Base-by-base conservation (phyloP, 2,888 invertebrate species). In the Ceriagrion tenellum region DNA sequence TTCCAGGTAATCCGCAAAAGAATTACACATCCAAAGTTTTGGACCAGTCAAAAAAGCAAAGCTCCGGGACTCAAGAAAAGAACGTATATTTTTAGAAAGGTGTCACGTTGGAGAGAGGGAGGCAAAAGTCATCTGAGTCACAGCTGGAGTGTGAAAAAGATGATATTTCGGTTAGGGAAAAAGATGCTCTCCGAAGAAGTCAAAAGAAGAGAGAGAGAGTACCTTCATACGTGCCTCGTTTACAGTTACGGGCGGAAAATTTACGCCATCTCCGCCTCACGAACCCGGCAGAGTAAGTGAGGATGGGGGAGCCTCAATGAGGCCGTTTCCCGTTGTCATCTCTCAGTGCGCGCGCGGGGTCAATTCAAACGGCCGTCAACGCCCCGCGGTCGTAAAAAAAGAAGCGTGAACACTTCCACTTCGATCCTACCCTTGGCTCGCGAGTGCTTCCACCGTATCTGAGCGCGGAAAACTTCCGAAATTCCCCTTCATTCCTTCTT, bases 261-360 rank as follows among this genome's bases (percentile, higher is more conserved):
- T 81, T 81, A 35, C 35, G 81, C 35, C 35, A 69, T 69, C 81
- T 13, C 81, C 35, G 81, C 35, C 35, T 81, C 81, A 16, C 16
- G 30, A 35, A 26, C 81, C 13, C 35, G 2, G 13, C 30, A 18
- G 35, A 35, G 35, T n/a, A 16, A 59, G 59, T 13, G 81, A 35
- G 10, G 35, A 10, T 18, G 81, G 16, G 35, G 35, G 35, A 81
- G 59, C 59, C 81, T 69, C 81, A 81, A 81, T 35, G 81, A 81
- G 81, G 81, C 81, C 81, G 81, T 81, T 81, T 81, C 81, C 81
- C 81, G 81, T 35, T 35, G 81, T 81, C 81, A 81, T 81, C n/a
- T 69, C 18, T 81, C n/a, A n/a, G 35, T 18, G 26, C 81, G 35
- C 81, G 10, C 30, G 81, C 81, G 81, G 81, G 81, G 81, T 81